Evolutionary conservation across 2,797 vertebrate species (phyloP), one percentile per base, ranked within the genome.

Genomic region (Alosa sapidissima): DNA sequence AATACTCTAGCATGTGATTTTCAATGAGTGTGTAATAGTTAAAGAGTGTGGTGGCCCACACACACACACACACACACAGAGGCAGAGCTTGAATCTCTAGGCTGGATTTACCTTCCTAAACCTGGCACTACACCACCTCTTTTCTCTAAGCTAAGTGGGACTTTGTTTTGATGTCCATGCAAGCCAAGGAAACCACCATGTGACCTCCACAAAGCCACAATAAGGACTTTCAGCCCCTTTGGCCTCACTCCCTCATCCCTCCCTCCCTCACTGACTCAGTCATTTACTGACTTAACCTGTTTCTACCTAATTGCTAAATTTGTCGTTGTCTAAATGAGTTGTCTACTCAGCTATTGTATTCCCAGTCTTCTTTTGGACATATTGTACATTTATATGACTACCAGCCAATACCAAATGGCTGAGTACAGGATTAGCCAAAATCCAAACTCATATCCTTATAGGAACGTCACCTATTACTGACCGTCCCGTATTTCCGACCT

Each of bases 201-300:
- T 47, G 36, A 78, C 7, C 14, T 78, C 36, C 72, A 78, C 33
- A 45, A 45, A 28, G 28, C 62, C 19, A 68, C 65, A 36, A 68
- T 68, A 68, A 68, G 3, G 72, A 13, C 72, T 78, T n/a, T n/a
- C 16, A 65, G 55, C 55, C 55, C 5, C 5, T 36, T 21, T 78
- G 36, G 36, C 72, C 5, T 78, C 9, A 62, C 60, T 85, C 85
- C 10, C 81, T 86, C 0, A 16, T 85, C 85, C 10, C 81, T 86
- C 0, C 13, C 2, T 41, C 87, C 52, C 81, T 33, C 45, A 84
- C 58, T 2, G n/a, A 62, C 58, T 55, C 54, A 55, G 14, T 60
- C 58, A 62, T 5, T 62, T 19, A 58, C 55, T 58, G 5, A 51
- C 49, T 51, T 7, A 51, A 41, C 41, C 28, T 28, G 1, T 28